These are phyloP conservation scores for Heliconius erato DNA, from an alignment of 2,888 invertebrate species.

Conservation along the genomic window DNA sequence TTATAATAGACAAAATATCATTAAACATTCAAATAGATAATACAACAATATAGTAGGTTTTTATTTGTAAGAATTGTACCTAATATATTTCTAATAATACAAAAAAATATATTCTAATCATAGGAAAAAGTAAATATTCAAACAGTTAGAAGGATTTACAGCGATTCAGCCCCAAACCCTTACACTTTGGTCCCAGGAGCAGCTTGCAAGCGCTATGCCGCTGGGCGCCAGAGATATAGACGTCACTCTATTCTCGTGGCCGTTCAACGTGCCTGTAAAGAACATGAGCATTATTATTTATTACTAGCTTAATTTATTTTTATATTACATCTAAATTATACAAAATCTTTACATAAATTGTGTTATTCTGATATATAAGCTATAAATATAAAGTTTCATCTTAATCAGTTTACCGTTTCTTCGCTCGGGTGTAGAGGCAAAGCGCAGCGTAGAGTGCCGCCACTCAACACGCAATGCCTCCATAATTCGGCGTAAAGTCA, in stretches of 20 bases:
- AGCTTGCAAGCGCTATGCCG: constrained; percentile 94
- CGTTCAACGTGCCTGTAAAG: constrained; percentile 89
- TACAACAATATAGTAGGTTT: neutral
- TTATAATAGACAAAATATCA: too few relatives aligned
- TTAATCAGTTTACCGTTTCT: too few relatives aligned
- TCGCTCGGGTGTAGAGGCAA: too few relatives aligned
- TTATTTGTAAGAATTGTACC: neutral
- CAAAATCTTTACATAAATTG: too few relatives aligned
- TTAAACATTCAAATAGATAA: neutral
- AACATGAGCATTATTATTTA: neutral
- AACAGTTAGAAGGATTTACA: neutral
- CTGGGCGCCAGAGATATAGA: constrained; percentile 93
- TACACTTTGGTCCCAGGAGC: constrained; percentile 96
- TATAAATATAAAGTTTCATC: too few relatives aligned
- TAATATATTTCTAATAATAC: neutral
- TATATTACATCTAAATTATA: too few relatives aligned
- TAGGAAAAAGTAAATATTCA: neutral
- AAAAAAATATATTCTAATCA: neutral
- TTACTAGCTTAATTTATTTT: neutral
- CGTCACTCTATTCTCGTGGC: constrained; percentile 95
- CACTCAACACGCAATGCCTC: too few relatives aligned
- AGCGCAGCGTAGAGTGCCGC: too few relatives aligned
- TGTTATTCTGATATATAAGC: too few relatives aligned
- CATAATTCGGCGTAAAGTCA: too few relatives aligned
- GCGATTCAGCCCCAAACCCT: constrained; percentile 91